Percentiles rank a stretch among this genome's conserved stretches.
Conservation (phyloP, 37 sponge, comb jelly and placozoan species). For the Halichondria panicea region DNA sequence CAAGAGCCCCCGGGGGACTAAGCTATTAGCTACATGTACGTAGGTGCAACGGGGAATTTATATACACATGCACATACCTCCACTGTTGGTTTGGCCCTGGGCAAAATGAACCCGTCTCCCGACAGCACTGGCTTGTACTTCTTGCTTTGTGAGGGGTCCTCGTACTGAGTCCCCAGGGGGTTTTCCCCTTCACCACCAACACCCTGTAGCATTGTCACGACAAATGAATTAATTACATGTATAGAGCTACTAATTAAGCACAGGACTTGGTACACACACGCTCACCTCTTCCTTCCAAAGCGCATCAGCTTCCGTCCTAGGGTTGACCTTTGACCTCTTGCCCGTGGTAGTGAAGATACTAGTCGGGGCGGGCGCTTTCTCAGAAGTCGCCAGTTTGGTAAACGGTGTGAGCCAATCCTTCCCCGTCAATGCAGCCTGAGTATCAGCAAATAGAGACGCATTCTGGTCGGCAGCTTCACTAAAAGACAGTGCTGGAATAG, state of each 20-base stretch:
- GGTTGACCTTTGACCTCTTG: conserved; percentile 33
- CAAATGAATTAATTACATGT: too few relatives aligned
- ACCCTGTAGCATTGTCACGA: neutral
- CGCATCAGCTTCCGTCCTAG: neutral
- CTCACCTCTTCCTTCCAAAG: conserved; percentile 15
- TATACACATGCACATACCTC: neutral
- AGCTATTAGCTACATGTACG: too few relatives aligned
- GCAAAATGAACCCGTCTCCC: conserved; percentile 33
- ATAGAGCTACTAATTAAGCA: too few relatives aligned
- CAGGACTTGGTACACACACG: neutral
- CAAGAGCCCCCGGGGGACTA: too few relatives aligned
- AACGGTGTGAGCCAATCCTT: too few relatives aligned
- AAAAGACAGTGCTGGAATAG: neutral
- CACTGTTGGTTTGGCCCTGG: conserved; percentile 14
- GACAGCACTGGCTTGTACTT: conserved; percentile 28
- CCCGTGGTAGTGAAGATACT: conserved; percentile 16
- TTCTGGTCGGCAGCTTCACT: neutral
- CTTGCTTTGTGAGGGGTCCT: neutral
- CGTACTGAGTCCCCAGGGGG: conserved; percentile 5
- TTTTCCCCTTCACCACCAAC: conserved; percentile 27
- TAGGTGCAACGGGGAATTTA: too few relatives aligned
- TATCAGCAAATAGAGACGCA: neutral
- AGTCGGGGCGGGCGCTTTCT: too few relatives aligned
- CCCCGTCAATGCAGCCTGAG: neutral
- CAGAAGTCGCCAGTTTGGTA: too few relatives aligned